These are phyloP conservation scores for Luscinia megarhynchos DNA, from an alignment of 2,797 vertebrate genomes.

Conservation along the genomic window DNA sequence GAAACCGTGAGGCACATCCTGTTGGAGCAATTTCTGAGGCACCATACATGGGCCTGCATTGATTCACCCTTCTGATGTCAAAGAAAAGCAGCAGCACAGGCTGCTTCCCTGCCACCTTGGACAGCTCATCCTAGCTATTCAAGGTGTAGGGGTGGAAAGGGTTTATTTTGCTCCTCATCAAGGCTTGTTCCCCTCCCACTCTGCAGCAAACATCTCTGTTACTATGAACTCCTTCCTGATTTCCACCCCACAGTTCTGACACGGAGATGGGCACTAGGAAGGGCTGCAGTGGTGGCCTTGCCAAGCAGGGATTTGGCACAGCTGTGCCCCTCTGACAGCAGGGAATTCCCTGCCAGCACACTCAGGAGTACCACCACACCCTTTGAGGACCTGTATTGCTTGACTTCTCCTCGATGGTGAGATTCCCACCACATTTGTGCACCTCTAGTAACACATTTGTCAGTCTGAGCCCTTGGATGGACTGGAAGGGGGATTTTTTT, in stretches of 20 bases:
- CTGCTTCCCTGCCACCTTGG: neutral
- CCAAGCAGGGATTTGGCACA: neutral
- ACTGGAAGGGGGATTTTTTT: neutral
- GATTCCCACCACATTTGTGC: accelerated
- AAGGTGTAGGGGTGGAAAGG: neutral
- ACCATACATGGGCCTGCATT: neutral
- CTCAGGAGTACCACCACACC: neutral
- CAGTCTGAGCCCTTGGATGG: neutral
- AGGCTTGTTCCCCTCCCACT: neutral
- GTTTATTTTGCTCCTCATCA: neutral
- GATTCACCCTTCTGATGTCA: neutral
- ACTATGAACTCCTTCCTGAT: neutral
- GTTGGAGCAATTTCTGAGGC: neutral
- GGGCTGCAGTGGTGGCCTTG: accelerated
- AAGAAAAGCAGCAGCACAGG: neutral
- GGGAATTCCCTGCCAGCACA: neutral
- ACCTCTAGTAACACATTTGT: neutral
- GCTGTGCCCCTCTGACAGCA: accelerated
- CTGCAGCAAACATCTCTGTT: neutral
- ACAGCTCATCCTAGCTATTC: neutral
- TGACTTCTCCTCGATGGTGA: accelerated
- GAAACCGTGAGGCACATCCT: neutral
- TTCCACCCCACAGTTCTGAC: neutral
- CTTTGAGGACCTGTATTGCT: neutral
- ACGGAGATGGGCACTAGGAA: neutral